A percentile compares a stretch with the other conserved stretches of the same genome.
These are phyloP conservation scores for Drosophila subobscura DNA, from an alignment of 1,140 invertebrate genomes.

Conservation along the genomic window DNA sequence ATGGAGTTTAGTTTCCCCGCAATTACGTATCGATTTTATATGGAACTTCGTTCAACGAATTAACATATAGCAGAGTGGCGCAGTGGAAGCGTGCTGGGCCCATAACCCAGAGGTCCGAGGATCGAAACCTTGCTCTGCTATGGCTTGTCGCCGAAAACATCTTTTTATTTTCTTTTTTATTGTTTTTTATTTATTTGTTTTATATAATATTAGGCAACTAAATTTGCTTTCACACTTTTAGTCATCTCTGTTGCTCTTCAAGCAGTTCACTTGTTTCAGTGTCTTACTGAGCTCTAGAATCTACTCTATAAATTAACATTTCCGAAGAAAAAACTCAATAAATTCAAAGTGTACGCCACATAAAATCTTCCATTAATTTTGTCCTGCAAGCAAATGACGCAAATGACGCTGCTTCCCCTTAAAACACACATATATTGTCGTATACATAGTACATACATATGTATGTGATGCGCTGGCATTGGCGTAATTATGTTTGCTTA, in stretches of 20 bases:
- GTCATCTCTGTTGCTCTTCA: too few relatives aligned
- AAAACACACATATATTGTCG: not conserved
- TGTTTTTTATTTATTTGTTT: not conserved
- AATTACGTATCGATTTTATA: too few relatives aligned
- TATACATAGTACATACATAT: slow-evolving; percentile 13
- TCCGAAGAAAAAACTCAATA: slow-evolving; percentile 8
- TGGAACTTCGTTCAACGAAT: too few relatives aligned
- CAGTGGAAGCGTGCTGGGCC: slow-evolving; percentile 99
- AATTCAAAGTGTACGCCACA: slow-evolving; percentile 20
- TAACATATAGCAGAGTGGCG: slow-evolving; percentile 92
- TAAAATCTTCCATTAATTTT: slow-evolving; percentile 22
- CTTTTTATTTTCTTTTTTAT: too few relatives aligned
- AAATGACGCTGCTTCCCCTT: not conserved
- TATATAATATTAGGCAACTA: too few relatives aligned
- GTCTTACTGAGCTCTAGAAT: too few relatives aligned
- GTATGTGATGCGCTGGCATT: slow-evolving; percentile 49
- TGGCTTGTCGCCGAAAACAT: too few relatives aligned
- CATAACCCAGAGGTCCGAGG: slow-evolving; percentile 99
- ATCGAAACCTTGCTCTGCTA: slow-evolving; percentile 97
- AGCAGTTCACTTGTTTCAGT: not conserved
- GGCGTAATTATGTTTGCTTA: slow-evolving; percentile 80
- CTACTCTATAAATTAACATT: not conserved
- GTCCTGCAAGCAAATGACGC: slow-evolving; percentile 10
- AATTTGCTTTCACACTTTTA: too few relatives aligned
- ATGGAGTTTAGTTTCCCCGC: too few relatives aligned